A percentile compares a stretch with the other conserved stretches of the same genome.
Conservation (phyloP, 1,140 invertebrate genomes). For the Drosophila equinoxialis region DNA sequence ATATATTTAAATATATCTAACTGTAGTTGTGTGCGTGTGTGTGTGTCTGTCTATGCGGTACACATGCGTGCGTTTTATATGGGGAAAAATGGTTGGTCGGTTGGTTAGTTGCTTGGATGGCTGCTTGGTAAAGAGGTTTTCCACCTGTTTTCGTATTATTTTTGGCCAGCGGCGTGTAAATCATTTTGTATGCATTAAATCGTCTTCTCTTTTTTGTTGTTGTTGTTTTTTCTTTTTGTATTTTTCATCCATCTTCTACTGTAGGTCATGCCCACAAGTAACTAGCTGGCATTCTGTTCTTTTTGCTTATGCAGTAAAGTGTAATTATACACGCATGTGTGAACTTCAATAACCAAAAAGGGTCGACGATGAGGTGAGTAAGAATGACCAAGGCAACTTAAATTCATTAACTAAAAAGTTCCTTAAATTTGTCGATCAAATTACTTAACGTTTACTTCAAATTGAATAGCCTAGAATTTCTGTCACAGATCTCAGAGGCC, state of each 20-base stretch:
- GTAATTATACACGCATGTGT: constrained; percentile 50
- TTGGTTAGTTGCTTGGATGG: neutral
- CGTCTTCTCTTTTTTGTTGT: constrained; percentile 51
- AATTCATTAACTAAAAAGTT: no score
- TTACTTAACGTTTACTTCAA: neutral
- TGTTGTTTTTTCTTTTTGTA: neutral
- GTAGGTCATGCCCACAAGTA: neutral
- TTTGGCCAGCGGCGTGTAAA: constrained; percentile 80
- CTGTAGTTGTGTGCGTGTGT: neutral
- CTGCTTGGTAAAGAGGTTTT: neutral
- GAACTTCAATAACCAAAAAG: constrained; percentile 19
- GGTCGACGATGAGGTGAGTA: neutral
- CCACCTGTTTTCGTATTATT: constrained; percentile 57
- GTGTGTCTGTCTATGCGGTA: constrained; percentile 3
- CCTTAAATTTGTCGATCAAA: no score
- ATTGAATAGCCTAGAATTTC: constrained; percentile 20
- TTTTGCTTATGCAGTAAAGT: constrained; percentile 40
- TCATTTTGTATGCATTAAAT: constrained; percentile 82
- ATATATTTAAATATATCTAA: neutral
- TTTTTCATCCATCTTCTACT: neutral
- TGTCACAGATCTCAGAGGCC: constrained; percentile 5
- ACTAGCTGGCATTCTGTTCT: constrained; percentile 2
- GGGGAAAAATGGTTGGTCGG: neutral
- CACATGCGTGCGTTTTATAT: constrained; percentile 26
- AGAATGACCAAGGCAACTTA: neutral